These are phyloP conservation scores for Prunella fulvescens DNA, from an alignment of 2,113 vertebrate species.

Conservation along the genomic window DNA sequence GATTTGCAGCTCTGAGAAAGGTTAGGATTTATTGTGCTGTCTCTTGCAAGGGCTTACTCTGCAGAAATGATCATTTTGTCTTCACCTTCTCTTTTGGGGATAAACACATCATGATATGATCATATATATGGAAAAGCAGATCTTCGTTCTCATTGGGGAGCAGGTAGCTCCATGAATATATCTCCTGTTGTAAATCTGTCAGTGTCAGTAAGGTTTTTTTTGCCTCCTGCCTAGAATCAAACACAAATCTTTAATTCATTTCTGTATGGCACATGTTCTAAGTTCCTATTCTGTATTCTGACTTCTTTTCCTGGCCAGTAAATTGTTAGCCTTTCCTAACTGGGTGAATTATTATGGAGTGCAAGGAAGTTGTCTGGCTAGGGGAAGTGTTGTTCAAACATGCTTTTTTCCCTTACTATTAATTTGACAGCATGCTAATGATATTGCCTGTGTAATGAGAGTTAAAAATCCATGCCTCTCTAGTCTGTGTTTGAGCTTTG, in stretches of 20 bases:
- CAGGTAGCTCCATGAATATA: slow-evolving; percentile 4
- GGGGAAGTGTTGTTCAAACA: background rate
- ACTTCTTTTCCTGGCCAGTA: background rate
- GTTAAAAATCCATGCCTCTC: background rate
- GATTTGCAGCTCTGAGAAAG: slow-evolving; percentile 50
- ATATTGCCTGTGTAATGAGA: background rate
- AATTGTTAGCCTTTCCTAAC: background rate
- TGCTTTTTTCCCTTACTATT: background rate
- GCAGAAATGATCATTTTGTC: slow-evolving; percentile 37
- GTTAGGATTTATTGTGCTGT: slow-evolving; percentile 40
- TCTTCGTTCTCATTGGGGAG: background rate
- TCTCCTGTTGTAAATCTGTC: background rate
- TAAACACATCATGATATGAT: slow-evolving; percentile 17
- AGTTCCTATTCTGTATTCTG: background rate
- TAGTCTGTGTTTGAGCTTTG: background rate
- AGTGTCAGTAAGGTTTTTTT: background rate
- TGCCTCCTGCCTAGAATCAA: background rate
- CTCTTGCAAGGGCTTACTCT: slow-evolving; percentile 37
- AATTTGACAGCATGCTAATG: background rate
- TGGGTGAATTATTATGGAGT: background rate
- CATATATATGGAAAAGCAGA: background rate
- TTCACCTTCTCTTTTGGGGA: slow-evolving; percentile 15
- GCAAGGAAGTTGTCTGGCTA: background rate
- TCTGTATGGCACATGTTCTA: background rate
- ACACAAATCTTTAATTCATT: background rate